Percentiles rank a stretch among this genome's conserved stretches.
Evolutionary conservation across 1,140 invertebrate genomes (phyloP).

Genomic region (Musca vetustissima): DNA sequence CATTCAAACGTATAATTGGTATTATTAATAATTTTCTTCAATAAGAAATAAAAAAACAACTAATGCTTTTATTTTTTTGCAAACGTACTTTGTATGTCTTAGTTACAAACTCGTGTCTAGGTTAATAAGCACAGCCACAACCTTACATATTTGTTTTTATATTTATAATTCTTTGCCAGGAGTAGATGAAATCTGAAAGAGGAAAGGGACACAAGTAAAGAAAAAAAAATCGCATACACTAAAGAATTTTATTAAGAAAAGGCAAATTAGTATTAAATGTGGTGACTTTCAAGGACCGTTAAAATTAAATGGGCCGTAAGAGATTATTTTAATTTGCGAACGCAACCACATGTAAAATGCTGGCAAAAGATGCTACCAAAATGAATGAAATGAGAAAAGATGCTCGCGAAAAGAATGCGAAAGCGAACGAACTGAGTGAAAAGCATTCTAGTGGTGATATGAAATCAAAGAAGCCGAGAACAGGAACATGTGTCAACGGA

Average conservation of each 20-base stretch:
- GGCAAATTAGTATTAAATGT: slow-evolving; percentile 36
- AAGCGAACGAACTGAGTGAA: neutral
- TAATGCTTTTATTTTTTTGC: too few species aligned
- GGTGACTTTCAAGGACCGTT: slow-evolving; percentile 52
- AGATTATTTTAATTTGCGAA: slow-evolving; percentile 56
- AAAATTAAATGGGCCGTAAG: slow-evolving; percentile 53
- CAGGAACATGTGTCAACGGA: slow-evolving; percentile 28
- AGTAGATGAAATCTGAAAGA: neutral
- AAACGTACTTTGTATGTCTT: too few species aligned
- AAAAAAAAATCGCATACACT: too few species aligned
- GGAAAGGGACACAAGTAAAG: neutral
- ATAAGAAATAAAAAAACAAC: too few species aligned
- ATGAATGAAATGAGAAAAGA: neutral
- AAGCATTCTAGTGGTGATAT: neutral
- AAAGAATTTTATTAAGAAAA: slow-evolving; percentile 21
- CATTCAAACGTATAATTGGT: too few species aligned
- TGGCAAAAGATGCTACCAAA: slow-evolving; percentile 29
- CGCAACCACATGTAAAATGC: slow-evolving; percentile 47
- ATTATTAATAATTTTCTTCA: too few species aligned
- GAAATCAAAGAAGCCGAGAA: slow-evolving; percentile 46
- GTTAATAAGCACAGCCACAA: neutral
- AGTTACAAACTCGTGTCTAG: too few species aligned
- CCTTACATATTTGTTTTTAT: neutral
- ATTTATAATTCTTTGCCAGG: neutral
- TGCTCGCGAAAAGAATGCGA: neutral